Conservation (phyloP, 2,888 invertebrate genomes). For the Temnothorax rugatulus region DNA sequence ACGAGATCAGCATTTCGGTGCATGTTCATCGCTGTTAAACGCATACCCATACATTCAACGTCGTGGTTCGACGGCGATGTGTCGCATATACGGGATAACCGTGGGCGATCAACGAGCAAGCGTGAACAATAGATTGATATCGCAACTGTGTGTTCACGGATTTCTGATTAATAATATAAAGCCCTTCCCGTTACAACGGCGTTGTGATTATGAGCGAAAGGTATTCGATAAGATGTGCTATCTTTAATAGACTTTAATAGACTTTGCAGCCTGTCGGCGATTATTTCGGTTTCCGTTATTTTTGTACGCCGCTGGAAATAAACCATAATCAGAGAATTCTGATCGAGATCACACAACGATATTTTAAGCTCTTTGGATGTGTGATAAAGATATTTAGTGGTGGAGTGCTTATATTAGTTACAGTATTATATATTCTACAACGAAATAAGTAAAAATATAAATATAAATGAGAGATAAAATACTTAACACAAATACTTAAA, state of each 20-base stretch:
- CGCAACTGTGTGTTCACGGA: slow-evolving; percentile 57
- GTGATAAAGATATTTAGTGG: background rate
- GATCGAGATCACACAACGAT: background rate
- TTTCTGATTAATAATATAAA: slow-evolving; percentile 68
- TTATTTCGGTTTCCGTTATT: slow-evolving; percentile 49
- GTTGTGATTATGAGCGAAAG: slow-evolving; percentile 51
- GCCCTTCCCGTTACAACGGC: slow-evolving; percentile 41
- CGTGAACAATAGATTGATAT: slow-evolving; percentile 60
- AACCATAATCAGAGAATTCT: slow-evolving; percentile 5
- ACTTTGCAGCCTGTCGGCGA: slow-evolving; percentile 41
- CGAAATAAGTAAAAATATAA: background rate
- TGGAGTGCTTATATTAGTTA: background rate
- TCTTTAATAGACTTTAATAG: slow-evolving; percentile 56
- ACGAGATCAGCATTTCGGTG: background rate
- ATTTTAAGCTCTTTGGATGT: slow-evolving; percentile 1
- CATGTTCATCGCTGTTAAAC: slow-evolving; percentile 12
- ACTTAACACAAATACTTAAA: background rate
- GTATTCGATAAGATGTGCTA: slow-evolving; percentile 60
- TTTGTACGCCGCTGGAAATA: slow-evolving; percentile 31
- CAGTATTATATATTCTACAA: background rate
- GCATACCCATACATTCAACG: slow-evolving; percentile 14
- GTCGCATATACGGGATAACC: slow-evolving; percentile 24
- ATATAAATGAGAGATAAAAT: background rate
- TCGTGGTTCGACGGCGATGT: background rate
- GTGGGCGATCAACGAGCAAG: slow-evolving; percentile 54